These are phyloP conservation scores for Dromius quadrimaculatus DNA, from an alignment of 2,888 invertebrate species.

Conservation along the genomic window DNA sequence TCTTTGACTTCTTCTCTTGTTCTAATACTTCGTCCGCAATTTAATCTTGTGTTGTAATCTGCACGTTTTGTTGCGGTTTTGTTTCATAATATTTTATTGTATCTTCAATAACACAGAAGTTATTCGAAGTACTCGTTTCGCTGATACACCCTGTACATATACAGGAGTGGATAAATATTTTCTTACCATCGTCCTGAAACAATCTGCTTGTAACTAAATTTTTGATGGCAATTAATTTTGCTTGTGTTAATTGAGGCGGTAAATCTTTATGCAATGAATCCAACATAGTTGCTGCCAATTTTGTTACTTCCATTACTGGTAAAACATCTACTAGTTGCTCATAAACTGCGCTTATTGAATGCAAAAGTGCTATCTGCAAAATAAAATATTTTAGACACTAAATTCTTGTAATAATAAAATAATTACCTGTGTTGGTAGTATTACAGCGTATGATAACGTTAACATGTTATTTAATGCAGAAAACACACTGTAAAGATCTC, in stretches of 20 bases:
- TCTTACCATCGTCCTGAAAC: conserved; percentile 77
- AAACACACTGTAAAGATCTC: conserved; percentile 85
- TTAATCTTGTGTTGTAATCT: too few species aligned
- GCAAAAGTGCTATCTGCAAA: conserved; percentile 81
- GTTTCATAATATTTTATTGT: too few species aligned
- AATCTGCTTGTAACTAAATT: conserved; percentile 81
- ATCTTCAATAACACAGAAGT: too few species aligned
- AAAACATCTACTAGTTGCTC: conserved; percentile 83
- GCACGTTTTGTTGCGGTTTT: too few species aligned
- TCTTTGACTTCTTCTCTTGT: too few species aligned
- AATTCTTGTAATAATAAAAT: background rate
- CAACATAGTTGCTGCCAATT: conserved; percentile 83
- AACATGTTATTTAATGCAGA: conserved; percentile 84
- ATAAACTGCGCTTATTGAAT: conserved; percentile 86
- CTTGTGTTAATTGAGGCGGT: conserved; percentile 79
- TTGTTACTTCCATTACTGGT: conserved; percentile 82
- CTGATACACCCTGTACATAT: too few species aligned
- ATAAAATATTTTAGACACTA: background rate
- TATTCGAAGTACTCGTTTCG: too few species aligned
- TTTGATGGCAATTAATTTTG: conserved; percentile 85
- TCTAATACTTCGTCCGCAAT: too few species aligned
- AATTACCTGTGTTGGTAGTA: conserved; percentile 80
- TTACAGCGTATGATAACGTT: conserved; percentile 77
- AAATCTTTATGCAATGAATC: conserved; percentile 80
- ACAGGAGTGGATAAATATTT: too few species aligned